A percentile compares a stretch with the other conserved stretches of the same genome.
These are phyloP conservation scores for Drosophila phalerata DNA, from an alignment of 2,888 invertebrate species.

Conservation along the genomic window DNA sequence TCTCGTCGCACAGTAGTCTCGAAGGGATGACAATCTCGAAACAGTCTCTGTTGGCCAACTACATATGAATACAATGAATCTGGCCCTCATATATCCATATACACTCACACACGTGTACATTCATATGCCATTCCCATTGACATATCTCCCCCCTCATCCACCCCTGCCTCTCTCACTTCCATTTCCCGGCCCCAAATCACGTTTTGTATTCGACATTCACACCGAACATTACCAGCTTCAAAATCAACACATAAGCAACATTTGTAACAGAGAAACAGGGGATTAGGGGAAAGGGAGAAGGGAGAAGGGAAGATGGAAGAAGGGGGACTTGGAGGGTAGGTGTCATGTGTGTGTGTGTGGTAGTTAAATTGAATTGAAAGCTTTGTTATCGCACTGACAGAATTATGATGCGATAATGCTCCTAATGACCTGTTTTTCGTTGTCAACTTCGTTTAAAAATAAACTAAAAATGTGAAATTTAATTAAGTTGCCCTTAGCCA, in stretches of 20 bases:
- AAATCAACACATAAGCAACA: constrained; percentile 48
- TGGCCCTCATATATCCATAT: constrained; percentile 30
- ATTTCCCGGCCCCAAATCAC: constrained; percentile 6
- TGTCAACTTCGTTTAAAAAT: constrained; percentile 78
- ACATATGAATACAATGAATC: constrained; percentile 68
- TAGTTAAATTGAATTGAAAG: constrained; percentile 76
- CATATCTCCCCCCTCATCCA: constrained; percentile 1
- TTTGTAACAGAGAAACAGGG: constrained; percentile 13
- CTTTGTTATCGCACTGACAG: constrained; percentile 77
- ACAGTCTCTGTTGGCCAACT: constrained; percentile 64
- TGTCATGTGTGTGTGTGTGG: constrained; percentile 32
- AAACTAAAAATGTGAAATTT: constrained; percentile 74
- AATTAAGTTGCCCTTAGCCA: constrained; percentile 63
- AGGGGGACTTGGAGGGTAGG: not conserved
- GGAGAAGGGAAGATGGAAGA: not conserved
- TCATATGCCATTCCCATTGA: constrained; percentile 43
- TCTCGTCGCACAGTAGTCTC: constrained; percentile 35
- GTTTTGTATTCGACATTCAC: constrained; percentile 24
- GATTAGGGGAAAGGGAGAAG: not conserved
- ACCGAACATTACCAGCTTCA: constrained; percentile 52
- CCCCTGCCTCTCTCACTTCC: not conserved
- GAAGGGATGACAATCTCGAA: constrained; percentile 67
- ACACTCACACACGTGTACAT: constrained; percentile 11
- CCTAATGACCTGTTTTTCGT: constrained; percentile 81
- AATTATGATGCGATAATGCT: constrained; percentile 81